Evolutionary conservation across 2,113 vertebrate genomes (phyloP), one percentile per base, ranked within the genome.

Genomic region (Sorex araneus): DNA sequence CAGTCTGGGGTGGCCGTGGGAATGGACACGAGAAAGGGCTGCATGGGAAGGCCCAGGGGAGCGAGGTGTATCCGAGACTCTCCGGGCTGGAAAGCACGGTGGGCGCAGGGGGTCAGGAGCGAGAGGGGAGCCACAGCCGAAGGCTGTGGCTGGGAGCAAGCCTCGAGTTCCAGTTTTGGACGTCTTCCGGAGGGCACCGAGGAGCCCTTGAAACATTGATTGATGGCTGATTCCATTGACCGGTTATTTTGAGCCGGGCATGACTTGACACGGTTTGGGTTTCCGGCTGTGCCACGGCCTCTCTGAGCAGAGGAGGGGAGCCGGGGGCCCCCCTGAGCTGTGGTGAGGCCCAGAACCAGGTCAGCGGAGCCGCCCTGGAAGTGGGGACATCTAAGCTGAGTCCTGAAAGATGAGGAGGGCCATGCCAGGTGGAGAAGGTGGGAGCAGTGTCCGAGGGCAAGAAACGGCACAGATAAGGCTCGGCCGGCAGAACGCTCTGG

Each of bases 191-290:
- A 95, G 92, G 94, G 50, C 95, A 92, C 92, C 47, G 76, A 93
- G 63, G 43, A 92, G 89, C 69, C 96, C 93, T 93, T 92, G 93
- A 91, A 94, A 60, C 92, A 94, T 47, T 96, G 95, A 96, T 89
- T 94, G 93, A 96, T 95, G 91, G 89, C 78, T 95, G 86, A 70
- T 90, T 93, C 93, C 76, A 94, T 80, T 92, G 95, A 90, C 67
- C 0, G 64, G 89, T 94, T 97, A 96, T 96, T 97, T 97, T 95
- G 95, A 95, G 94, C 91, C 57, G 43, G 28, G 45, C 94, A 50
- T 74, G 84, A 92, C 92, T 90, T 32, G 82, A 95, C 87, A 92
- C 87, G 94, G 89, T 90, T 83, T 92, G 73, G 82, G 70, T 83
- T 90, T 92, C 78, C 40, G 84, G 84, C 88, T 89, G 71, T 30